Conservation (phyloP, 2,888 invertebrate genomes). For the Synergus umbraculus region DNA sequence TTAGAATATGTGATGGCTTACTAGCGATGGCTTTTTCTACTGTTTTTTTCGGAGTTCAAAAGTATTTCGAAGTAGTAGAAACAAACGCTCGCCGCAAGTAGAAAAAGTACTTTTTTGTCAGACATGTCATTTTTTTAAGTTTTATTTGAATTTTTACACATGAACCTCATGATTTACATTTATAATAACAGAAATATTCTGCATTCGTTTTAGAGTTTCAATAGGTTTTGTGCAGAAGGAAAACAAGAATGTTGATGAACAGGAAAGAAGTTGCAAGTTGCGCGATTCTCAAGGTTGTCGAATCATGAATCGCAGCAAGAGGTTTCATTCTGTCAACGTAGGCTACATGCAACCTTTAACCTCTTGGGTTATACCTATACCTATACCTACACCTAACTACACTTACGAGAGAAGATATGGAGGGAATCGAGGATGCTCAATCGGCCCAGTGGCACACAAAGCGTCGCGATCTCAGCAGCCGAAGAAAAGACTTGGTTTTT, state of each 20-base stretch:
- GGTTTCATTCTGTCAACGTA: constrained; percentile 52
- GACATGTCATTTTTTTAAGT: not conserved
- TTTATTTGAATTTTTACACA: too few species aligned
- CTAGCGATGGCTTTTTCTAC: not conserved
- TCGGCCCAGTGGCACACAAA: constrained; percentile 77
- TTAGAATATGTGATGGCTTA: not conserved
- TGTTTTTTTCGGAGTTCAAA: not conserved
- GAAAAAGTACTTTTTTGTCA: not conserved
- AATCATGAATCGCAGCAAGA: constrained; percentile 48
- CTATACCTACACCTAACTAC: constrained; percentile 28
- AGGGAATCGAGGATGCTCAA: constrained; percentile 68
- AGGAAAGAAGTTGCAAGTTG: constrained; percentile 43
- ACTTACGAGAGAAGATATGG: constrained; percentile 45
- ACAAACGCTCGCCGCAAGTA: not conserved
- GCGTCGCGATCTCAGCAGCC: constrained; percentile 50
- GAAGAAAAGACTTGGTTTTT: constrained; percentile 67
- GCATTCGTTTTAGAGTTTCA: not conserved
- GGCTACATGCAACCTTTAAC: not conserved
- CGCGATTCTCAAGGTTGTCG: constrained; percentile 54
- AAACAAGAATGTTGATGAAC: constrained; percentile 11
- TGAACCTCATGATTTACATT: too few species aligned
- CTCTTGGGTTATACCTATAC: not conserved
- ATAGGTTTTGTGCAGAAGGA: not conserved
- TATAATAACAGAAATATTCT: too few species aligned
- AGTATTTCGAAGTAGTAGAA: not conserved